Conservation (phyloP, 2,888 invertebrate species). For the Neocrepidodera transversa region DNA sequence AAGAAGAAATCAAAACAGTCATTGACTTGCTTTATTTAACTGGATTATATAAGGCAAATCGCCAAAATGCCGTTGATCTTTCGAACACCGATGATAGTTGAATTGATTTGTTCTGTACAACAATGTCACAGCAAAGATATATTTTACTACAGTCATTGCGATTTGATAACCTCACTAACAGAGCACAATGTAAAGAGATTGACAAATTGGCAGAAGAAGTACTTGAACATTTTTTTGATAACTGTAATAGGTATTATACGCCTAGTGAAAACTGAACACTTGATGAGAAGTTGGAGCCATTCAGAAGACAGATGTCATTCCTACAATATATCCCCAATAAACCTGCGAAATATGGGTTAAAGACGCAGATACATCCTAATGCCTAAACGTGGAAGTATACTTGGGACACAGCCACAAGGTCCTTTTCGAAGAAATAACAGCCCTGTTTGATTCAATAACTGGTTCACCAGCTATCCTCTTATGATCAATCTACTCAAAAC, state of each 20-base stretch:
- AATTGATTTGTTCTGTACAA: constrained; percentile 39
- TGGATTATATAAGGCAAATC: too few species aligned
- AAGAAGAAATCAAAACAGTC: too few species aligned
- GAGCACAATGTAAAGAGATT: constrained; percentile 14
- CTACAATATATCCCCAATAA: too few species aligned
- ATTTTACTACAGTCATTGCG: constrained; percentile 16
- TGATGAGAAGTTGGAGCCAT: constrained; percentile 45
- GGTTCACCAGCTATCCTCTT: constrained; percentile 28
- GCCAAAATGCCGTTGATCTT: constrained; percentile 34
- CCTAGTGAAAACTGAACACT: too few species aligned
- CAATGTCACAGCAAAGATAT: constrained; percentile 32
- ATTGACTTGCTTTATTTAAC: neutral
- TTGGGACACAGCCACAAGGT: constrained; percentile 14
- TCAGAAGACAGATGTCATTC: constrained; percentile 38
- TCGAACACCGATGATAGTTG: constrained; percentile 40
- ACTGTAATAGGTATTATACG: constrained; percentile 5
- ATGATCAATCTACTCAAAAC: constrained; percentile 5
- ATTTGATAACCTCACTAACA: constrained; percentile 15
- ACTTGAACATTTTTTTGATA: constrained; percentile 19
- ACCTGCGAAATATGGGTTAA: constrained; percentile 47
- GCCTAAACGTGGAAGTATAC: constrained; percentile 34
- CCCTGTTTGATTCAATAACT: constrained; percentile 24
- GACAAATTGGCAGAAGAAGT: too few species aligned
- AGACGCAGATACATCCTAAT: constrained; percentile 44
- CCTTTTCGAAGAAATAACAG: constrained; percentile 1